Base-by-base conservation (phyloP, 1,140 invertebrate species). In the Zaprionus gabonicus region DNA sequence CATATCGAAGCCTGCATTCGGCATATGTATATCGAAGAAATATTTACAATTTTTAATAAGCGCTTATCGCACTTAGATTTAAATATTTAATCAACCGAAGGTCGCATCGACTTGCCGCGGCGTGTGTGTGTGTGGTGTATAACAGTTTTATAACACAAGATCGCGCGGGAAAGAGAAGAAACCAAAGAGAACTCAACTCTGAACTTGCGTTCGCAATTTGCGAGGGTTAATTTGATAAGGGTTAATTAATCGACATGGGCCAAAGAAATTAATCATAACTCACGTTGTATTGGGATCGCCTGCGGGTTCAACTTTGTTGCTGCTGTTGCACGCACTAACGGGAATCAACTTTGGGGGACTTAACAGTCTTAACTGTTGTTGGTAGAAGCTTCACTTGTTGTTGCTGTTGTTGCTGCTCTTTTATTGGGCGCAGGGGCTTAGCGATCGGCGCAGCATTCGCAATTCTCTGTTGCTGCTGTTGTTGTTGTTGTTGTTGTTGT, bases 41-140 rank as follows among this genome's bases (percentile, higher is more conserved):
- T 46, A 46, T 46, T 46, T 46, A 46, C n/a, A 46, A 34, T 53
- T 68, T 64, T 38, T 25, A 55, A 63, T 60, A 73, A 62, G 56
- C 62, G 70, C 63, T 78, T 78, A 75, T 74, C 76, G 58, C 58
- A 78, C 64, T 70, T 69, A 4, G 38, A 90, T 85, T 85, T 90
- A 68, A 90, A 88, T 90, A 80, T 68, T 76, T 80, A 77, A 90
- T 77, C 76, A 80, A 77, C 15, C 76, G 67, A 75, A 82, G 64
- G 71, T 67, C 58, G 66, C 12, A 23, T 15, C 23, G 23, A 10
- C 36, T 36, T 2, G n/a, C 41, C 41, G 36, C 41, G 41, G 2
- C n/a, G 41, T 46, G 41, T 3, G 1, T 3, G 1, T 3, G 41
- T 17, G 12, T 20, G 31, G 38, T 23, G 46, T 53, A 57, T 67